Conservation (phyloP, 2,888 invertebrate genomes). For the Eupithecia inturbata region DNA sequence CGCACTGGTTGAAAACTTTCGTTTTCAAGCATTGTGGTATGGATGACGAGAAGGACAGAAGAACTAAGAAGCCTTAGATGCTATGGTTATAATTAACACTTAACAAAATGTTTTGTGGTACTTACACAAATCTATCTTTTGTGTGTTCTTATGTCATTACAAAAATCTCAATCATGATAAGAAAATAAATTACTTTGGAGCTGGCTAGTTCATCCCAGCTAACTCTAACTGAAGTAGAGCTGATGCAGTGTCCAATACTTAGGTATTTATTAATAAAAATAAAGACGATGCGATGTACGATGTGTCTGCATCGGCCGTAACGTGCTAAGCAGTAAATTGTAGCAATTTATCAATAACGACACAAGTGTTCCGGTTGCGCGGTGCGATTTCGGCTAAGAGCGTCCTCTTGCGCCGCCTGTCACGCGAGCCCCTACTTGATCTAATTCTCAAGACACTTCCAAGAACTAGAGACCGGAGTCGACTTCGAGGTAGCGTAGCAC, state of each 20-base stretch:
- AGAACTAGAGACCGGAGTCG: slow-evolving; percentile 3
- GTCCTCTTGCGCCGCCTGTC: slow-evolving; percentile 41
- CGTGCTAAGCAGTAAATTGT: slow-evolving; percentile 67
- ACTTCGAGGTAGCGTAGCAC: not conserved
- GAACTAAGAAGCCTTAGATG: too few relatives aligned
- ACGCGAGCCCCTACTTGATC: slow-evolving; percentile 32
- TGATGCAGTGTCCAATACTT: not conserved
- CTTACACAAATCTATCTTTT: too few relatives aligned
- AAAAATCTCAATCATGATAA: too few relatives aligned
- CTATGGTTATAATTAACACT: too few relatives aligned
- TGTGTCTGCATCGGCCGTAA: slow-evolving; percentile 49
- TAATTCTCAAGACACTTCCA: slow-evolving; percentile 30
- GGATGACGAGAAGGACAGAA: too few relatives aligned
- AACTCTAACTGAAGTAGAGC: not conserved
- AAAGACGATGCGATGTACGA: not conserved
- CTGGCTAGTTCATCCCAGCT: not conserved
- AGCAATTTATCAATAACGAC: slow-evolving; percentile 84
- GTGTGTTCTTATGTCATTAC: not conserved
- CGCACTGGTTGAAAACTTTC: too few relatives aligned
- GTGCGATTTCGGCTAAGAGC: slow-evolving; percentile 71
- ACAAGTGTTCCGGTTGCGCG: slow-evolving; percentile 78
- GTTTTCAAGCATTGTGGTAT: too few relatives aligned
- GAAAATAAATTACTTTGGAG: not conserved
- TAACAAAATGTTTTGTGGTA: too few relatives aligned
- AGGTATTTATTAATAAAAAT: not conserved